Base-by-base conservation (phyloP, 2,888 invertebrate genomes). In the Itoplectis maculator region DNA sequence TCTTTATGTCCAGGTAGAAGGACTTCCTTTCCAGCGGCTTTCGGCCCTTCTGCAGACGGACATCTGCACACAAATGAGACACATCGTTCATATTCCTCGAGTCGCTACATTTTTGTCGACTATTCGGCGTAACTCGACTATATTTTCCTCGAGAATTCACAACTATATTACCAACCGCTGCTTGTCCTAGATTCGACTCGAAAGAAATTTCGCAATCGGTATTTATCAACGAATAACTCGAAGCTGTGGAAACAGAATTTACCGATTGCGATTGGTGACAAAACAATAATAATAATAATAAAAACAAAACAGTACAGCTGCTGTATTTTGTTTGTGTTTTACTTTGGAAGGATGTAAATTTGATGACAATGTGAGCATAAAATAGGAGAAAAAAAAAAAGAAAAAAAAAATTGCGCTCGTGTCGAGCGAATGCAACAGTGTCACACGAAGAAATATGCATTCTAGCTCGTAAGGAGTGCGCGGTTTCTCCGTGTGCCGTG, bases 1-100 rank as follows among this genome's bases (percentile, higher is more conserved):
- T 96, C 93, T 96, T 95, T 88, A 96, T 94, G 91, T 96, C 96
- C 94, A 96, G 94, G 93, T 96, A 96, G 94, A 96, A 96, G 91
- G 94, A 95, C 90, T 95, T 95, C 92, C 95, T 95, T 88, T 94
- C 94, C 91, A 96, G 91, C 68, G 95, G 95, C 90, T 94, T 94
- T 77, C 93, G 92, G 86, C 94, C 93, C 88, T 93, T 94, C 86
- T 93, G 88, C 83, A 91, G 87, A 66, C 86, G 89, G 78, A 89
- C 84, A 85, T 87, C 92, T 92, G 85, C 35, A 89, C 90, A 20
- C 75, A 72, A 35, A 77, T 3, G 56, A n/a, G n/a, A 45, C 40
- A 40, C 42, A 15, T 61, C 61, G 29, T 18, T 51, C 56, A 23
- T 18, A n/a, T n/a, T n/a, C n/a, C n/a, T 29, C 23, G 0, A 0